Evolutionary conservation across 2,113 vertebrate genomes (phyloP), one percentile per base, ranked within the genome.

Genomic region (Cyanoderma ruficeps): DNA sequence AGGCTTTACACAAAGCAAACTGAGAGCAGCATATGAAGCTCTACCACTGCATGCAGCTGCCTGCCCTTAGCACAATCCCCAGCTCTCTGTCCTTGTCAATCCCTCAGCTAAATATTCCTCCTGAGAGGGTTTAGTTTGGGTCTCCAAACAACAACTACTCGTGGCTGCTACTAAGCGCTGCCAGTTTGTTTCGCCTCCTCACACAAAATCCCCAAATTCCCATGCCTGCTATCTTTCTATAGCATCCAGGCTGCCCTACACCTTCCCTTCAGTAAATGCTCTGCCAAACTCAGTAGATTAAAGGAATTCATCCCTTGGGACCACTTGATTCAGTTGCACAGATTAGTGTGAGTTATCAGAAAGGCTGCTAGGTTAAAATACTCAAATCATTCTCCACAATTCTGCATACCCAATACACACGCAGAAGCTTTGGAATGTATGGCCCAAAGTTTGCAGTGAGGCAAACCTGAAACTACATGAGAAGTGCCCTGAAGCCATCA

Each of bases 351-450:
- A 94, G 23, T 53, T 61, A 55, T 21, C 35, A 53, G 44, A 57
- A 87, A 93, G 39, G 49, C 20, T 59, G 28, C 41, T 19, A 44
- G 44, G 83, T 69, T 57, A 53, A 86, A 86, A 86, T 12, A 23
- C 50, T 59, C 44, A 67, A 50, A 46, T 42, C 13, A 15, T 53
- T 85, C 23, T 47, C 65, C 39, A 42, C 46, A 69, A 11, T 37
- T 57, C 68, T 0, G 0, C 27, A 37, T 10, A 39, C 9, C 25
- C 5, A 2, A 47, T 52, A 56, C 9, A 56, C 44, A 71, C 9
- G 20, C n/a, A 55, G 28, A 46, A 89, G 44, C n/a, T 82, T 60
- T 47, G 20, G 44, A 39, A 56, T 0, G 31, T 15, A 28, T 2
- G 4, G 44, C 33, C 50, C n/a, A 70, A 68, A 71, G 1, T 1